Conservation (phyloP, 2,888 invertebrate genomes). For the Dasypolia templi region DNA sequence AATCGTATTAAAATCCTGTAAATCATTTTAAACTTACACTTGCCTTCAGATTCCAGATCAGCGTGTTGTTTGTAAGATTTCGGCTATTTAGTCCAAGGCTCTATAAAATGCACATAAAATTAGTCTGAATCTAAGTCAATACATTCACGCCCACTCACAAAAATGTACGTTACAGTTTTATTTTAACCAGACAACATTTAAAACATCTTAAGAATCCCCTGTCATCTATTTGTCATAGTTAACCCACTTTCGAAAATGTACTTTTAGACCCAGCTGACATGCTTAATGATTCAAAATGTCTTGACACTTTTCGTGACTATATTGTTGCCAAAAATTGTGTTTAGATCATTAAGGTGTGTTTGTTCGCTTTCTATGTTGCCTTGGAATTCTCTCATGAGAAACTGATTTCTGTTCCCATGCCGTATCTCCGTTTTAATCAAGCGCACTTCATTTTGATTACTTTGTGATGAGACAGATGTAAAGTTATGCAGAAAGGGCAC, state of each 20-base stretch:
- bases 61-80: slow-evolving; percentile 22
- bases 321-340: slow-evolving; percentile 76
- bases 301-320: slow-evolving; percentile 75
- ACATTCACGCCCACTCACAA: slow-evolving; percentile 44
- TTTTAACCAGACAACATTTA: slow-evolving; percentile 60
- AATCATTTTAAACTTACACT: slow-evolving; percentile 24
- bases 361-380: slow-evolving; percentile 69
- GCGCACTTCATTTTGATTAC: slow-evolving; percentile 62
- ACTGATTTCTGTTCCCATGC: slow-evolving; percentile 36
- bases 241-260: slow-evolving; percentile 77
- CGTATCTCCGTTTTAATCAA: slow-evolving; percentile 57
- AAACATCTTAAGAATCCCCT: slow-evolving; percentile 70
- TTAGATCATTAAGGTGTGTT: slow-evolving; percentile 72
- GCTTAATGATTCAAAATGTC: slow-evolving; percentile 77
- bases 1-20: slow-evolving; percentile 39
- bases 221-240: slow-evolving; percentile 80
- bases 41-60: slow-evolving; percentile 38
- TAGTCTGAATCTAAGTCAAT: slow-evolving; percentile 46
- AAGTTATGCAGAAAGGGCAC: slow-evolving; percentile 55
- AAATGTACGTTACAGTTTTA: slow-evolving; percentile 57
- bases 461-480: slow-evolving; percentile 55
- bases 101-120: slow-evolving; percentile 39
- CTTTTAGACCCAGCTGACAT: slow-evolving; percentile 71
- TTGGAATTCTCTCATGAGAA: slow-evolving; percentile 66
- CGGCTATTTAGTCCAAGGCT: slow-evolving; percentile 22